Evolutionary conservation across 2,797 vertebrate species (phyloP), one percentile per base, ranked within the genome.

Genomic region (Otus scops): DNA sequence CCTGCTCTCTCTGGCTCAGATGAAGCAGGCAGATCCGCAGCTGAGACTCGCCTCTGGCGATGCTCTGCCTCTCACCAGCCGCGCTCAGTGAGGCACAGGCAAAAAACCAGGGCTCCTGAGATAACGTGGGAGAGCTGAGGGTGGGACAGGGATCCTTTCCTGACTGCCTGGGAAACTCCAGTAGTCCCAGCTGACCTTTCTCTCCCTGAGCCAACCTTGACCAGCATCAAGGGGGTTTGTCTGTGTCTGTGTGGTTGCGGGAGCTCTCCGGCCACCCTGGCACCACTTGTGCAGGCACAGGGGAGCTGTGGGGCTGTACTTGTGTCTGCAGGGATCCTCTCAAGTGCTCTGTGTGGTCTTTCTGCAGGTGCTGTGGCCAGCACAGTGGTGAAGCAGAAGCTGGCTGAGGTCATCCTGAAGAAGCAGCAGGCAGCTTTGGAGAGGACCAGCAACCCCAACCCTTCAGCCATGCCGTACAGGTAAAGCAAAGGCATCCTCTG

Each of bases 371-470:
- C 99, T 0, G 99, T 99, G 70, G 99, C 99, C 92, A 99, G 99
- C 98, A 99, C 98, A 1, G 98, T 98, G 85, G 99, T 99, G 60
- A 99, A 99, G 96, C 99, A 99, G 98, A 99, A 99, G 92, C 97
- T 99, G 86, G 98, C 99, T 3, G 99, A 99, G 95, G 99, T 99
- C 94, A 99, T 99, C 92, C 98, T 99, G 81, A 99, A 99, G 96
- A 99, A 99, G 91, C 99, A 99, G 61, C 99, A 99, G 97, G 98
- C 99, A 2, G 99, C 99, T 19, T 97, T 99, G 83, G 99, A 99
- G 95, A 98, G 99, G 91, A 99, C 98, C 38, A 98, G 97, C 96
- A 98, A 98, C 16, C 92, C 98, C 90, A 98, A 91, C 57, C 94
- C 92, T 28, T 56, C 98, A 7, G 93, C 98, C 48, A 97, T 99